Base-by-base conservation (phyloP, 2,888 invertebrate species). In the Eilema griseolum region DNA sequence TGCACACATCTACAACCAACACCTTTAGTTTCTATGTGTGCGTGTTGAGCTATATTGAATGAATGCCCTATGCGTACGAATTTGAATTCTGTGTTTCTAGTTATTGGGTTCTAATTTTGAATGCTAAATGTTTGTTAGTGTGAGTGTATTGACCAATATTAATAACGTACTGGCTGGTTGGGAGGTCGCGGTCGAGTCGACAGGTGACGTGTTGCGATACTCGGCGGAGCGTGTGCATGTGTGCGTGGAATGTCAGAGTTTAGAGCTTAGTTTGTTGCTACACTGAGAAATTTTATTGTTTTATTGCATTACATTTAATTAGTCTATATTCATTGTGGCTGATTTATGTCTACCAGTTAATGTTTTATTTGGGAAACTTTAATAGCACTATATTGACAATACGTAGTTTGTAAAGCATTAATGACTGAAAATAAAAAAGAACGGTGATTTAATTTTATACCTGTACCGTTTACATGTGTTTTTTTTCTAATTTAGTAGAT, bases 201-300 rank as follows among this genome's bases (percentile, higher is more conserved):
- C 94, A 94, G 93, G 94, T 95, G 94, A 93, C 90, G 90, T 87
- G 84, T 83, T 82, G 86, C 85, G 88, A 89, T 90, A 89, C 82
- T 87, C 85, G 82, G 79, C 84, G 84, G 76, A 77, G 78, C 76
- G 79, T 85, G 83, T 75, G 86, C 77, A 73, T 92, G 92, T 93
- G 93, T 91, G 90, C 76, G 90, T 86, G 88, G 89, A 92, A 93
- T 93, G 93, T 94, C 93, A 93, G 90, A 94, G 93, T 93, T 94
- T 91, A 93, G 61, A 74, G 72, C 70, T 78, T 78, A 83, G 79
- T 70, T 70, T 77, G 79, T 74, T 75, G 74, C 72, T 66, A 82
- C 79, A 82, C 81, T 72, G 70, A 61, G 75, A 24, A n/a, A 66
- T 72, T 78, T 76, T 79, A 80, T 82, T 80, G 73, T 82, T 76